Evolutionary conservation across 2,113 vertebrate genomes (phyloP), one percentile per base, ranked within the genome.

Genomic region (Podocnemis expansa): DNA sequence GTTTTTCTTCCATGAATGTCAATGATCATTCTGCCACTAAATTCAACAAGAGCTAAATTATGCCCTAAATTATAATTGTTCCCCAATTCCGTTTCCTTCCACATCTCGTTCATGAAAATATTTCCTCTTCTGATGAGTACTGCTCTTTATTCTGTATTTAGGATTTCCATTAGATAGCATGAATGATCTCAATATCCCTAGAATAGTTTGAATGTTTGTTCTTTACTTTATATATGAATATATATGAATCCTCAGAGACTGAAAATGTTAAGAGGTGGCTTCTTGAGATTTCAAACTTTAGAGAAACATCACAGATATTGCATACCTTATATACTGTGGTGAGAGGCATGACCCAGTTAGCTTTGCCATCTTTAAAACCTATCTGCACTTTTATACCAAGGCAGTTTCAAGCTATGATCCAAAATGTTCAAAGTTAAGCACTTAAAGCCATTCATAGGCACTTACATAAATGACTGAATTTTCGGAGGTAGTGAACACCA

Each of bases 1-100:
- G 4, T 86, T 95, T 94, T 78, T 12, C 24, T 85, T 21, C 41
- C 73, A 90, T 90, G 75, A 67, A 94, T 93, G 43, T 89, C 73
- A 91, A 49, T 0, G 3, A 73, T 63, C 93, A 90, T 88, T 34
- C 73, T 93, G 41, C 63, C 82, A 87, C 31, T 84, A 38, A 87
- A 24, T 85, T 75, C 34, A 54, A 6, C 83, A 63, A 60, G 92
- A 96, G 94, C 38, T 4, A 88, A 22, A 92, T 10, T 60, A 11
- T 67, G 83, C 89, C 63, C n/a, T 43, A 87, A 85, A 58, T 73
- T n/a, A 89, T 25, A 82, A 93, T 79, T 87, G 93, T 84, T 29
- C 63, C 41, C 38, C 38, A 75, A 13, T 75, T 43, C 63, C 31
- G 2, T 54, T 75, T 41, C 49, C 52, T 45, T 25, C 10, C 51